phyloP scores from a whole-genome alignment of 2,888 invertebrate genomes.

The Dolomedes plantarius region DNA sequence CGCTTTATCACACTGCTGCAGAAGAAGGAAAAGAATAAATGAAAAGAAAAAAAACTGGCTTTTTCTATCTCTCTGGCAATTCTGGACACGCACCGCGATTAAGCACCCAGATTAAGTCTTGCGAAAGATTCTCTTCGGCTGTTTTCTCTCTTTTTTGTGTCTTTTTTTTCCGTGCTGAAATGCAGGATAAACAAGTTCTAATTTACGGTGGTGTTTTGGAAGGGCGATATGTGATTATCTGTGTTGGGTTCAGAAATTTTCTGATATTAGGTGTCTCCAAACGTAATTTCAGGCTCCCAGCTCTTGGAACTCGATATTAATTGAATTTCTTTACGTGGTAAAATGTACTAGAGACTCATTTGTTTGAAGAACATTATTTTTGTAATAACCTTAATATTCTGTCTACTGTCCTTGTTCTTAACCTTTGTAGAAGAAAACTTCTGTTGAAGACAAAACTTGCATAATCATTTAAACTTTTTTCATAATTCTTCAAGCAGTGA shows the following conservation, averaged over 20 bases:
- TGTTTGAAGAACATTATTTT: no score
- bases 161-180: background rate
- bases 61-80: conserved; percentile 20
- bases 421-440: no score
- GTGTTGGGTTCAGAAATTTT: background rate
- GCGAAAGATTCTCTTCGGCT: conserved; percentile 10
- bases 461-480: no score
- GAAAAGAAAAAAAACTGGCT: conserved; percentile 1
- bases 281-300: no score
- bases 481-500: no score
- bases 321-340: no score
- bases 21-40: background rate
- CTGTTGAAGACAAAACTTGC: no score
- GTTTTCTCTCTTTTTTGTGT: background rate
- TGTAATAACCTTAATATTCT: no score
- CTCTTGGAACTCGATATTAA: no score
- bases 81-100: conserved; percentile 30
- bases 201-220: background rate
- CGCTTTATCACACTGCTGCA: conserved; percentile 18
- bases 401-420: no score
- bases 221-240: background rate
- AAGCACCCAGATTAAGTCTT: conserved; percentile 25
- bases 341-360: no score
- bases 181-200: background rate
- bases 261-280: background rate